phyloP scores from a whole-genome alignment of 2,113 vertebrate species.

The Planiliza haematocheilus region DNA sequence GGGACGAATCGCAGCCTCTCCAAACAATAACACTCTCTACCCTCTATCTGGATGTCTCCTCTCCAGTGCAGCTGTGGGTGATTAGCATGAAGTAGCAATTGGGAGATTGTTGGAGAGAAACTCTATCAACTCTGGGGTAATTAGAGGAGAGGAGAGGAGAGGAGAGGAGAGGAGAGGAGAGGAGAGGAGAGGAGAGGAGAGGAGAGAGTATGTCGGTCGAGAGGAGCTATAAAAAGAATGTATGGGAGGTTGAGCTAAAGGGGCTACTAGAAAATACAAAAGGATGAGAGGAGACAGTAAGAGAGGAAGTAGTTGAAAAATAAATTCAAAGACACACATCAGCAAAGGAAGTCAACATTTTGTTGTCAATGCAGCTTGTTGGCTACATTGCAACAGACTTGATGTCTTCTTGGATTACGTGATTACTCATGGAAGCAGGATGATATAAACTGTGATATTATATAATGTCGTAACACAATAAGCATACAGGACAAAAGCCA shows the following conservation, averaged over 20 bases:
- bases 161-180: slow-evolving; percentile 52
- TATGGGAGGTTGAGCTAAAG: too few relatives aligned
- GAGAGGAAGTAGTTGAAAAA: slow-evolving; percentile 7
- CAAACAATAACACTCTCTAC: slow-evolving; percentile 30
- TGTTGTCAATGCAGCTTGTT: neutral
- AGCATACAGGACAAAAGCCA: too few relatives aligned
- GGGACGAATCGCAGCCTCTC: slow-evolving; percentile 52
- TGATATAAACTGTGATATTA: neutral
- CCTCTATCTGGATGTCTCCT: slow-evolving; percentile 57
- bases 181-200: slow-evolving; percentile 18
- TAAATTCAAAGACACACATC: slow-evolving; percentile 11
- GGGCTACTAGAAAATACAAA: too few relatives aligned
- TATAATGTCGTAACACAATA: neutral
- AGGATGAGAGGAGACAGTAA: neutral
- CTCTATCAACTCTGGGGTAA: slow-evolving; percentile 56
- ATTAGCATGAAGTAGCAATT: slow-evolving; percentile 77
- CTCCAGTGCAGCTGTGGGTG: slow-evolving; percentile 80
- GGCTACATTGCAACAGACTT: neutral
- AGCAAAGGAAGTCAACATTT: neutral
- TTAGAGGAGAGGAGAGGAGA: slow-evolving; percentile 60
- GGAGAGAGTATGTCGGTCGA: neutral
- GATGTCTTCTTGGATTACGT: slow-evolving; percentile 31
- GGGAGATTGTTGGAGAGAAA: slow-evolving; percentile 65
- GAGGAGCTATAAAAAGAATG: too few relatives aligned
- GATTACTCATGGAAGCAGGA: slow-evolving; percentile 13